These are phyloP conservation scores for Eptatretus atami DNA, from an alignment of 2,797 vertebrate species.

Conservation along the genomic window DNA sequence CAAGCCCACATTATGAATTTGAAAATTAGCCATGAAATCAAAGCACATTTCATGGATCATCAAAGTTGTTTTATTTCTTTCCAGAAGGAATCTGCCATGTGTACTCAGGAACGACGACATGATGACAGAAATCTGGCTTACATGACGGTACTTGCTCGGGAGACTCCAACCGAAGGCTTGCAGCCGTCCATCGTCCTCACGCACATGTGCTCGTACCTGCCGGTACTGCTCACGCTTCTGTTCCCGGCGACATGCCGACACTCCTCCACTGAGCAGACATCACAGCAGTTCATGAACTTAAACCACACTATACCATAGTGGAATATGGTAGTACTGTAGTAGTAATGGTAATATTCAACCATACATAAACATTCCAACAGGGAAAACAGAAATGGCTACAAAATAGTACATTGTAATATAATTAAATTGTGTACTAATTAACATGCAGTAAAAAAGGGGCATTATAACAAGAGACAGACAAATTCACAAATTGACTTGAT, in stretches of 20 bases:
- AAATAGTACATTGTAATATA: too few relatives aligned
- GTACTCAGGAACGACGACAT: neutral
- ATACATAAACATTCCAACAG: neutral
- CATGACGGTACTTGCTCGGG: slow-evolving; percentile 64
- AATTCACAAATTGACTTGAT: too few relatives aligned
- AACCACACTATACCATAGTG: too few relatives aligned
- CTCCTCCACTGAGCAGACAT: too few relatives aligned
- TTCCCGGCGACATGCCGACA: slow-evolving; percentile 36
- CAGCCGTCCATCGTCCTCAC: slow-evolving; percentile 68
- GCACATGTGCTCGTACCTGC: slow-evolving; percentile 79
- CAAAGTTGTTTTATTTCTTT: slow-evolving; percentile 1
- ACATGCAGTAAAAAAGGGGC: too few relatives aligned
- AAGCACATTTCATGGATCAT: neutral
- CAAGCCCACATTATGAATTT: too few relatives aligned
- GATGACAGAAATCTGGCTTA: slow-evolving; percentile 10
- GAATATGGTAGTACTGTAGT: too few relatives aligned
- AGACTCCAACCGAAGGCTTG: slow-evolving; percentile 94
- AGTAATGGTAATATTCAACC: neutral
- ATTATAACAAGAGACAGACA: too few relatives aligned
- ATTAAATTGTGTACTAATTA: too few relatives aligned
- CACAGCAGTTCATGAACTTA: too few relatives aligned
- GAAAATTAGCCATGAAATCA: too few relatives aligned
- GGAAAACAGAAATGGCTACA: neutral
- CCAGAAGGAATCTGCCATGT: neutral
- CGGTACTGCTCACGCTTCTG: slow-evolving; percentile 88